These are phyloP conservation scores for Prionailurus viverrinus DNA, from an alignment of 2,113 vertebrate genomes.

Conservation along the genomic window DNA sequence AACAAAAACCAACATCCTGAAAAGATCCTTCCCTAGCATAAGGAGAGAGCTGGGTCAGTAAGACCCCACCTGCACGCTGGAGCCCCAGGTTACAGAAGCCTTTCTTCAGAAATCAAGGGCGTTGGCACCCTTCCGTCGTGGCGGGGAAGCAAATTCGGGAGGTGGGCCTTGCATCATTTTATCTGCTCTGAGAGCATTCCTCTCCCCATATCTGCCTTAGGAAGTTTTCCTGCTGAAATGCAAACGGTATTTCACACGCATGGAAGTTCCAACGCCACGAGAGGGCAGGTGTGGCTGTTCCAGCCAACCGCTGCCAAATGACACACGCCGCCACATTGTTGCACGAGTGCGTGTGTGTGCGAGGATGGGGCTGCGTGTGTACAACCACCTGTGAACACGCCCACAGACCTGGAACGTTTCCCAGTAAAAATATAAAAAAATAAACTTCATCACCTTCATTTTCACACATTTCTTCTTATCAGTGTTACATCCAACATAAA, in stretches of 20 bases:
- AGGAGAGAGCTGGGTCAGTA: background rate
- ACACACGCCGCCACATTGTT: fast-evolving
- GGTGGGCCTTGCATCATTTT: background rate
- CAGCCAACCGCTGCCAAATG: background rate
- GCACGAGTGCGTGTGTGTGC: too few relatives aligned
- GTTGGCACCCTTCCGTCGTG: fast-evolving
- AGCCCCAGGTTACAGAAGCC: too few relatives aligned
- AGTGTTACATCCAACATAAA: background rate
- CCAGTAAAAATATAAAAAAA: background rate
- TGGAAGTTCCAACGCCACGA: background rate
- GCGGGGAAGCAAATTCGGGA: background rate
- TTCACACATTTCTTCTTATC: background rate
- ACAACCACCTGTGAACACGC: too few relatives aligned
- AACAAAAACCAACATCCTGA: background rate
- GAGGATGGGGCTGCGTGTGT: too few relatives aligned
- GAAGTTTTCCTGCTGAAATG: background rate
- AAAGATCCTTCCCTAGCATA: background rate
- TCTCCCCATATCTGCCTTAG: background rate
- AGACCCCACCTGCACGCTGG: background rate
- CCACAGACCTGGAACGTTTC: background rate
- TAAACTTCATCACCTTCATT: background rate
- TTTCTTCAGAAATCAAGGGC: background rate
- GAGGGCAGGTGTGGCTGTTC: background rate
- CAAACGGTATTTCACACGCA: fast-evolving
- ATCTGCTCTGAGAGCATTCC: background rate